Evolutionary conservation across 2,888 invertebrate genomes (phyloP), one percentile per base, ranked within the genome.

Genomic region (Cynaeus angustus): DNA sequence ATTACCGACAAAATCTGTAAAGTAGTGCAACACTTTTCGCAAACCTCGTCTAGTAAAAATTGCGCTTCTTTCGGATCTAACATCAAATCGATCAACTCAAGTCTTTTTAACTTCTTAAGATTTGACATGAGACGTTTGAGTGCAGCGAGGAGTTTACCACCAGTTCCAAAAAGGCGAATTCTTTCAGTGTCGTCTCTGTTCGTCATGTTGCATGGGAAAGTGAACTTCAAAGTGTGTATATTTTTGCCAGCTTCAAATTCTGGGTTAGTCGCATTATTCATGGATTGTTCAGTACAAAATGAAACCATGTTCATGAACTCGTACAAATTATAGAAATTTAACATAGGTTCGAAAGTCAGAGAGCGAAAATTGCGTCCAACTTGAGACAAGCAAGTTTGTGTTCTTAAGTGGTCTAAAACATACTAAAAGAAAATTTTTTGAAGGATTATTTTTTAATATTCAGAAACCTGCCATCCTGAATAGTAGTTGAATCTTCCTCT

Each of bases 261-360:
- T 3, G 80, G 78, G 10, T 80, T 78, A 66, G 80, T 78, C 66
- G 80, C 79, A 33, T 77, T 79, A 28, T 77, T 75, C 59, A 75
- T 64, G 21, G 86, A 85, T 78, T 88, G 88, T 75, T 92, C 91
- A 0, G 90, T 88, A 79, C 91, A 94, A 88, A 91, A 92, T 0
- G 92, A 89, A n/a, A 94, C 82, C 86, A 94, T 90, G 66, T 92
- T 91, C 89, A 95, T 92, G 79, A 95, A 95, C 81, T 94, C 94
- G 81, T 92, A 94, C 43, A 95, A 87, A 82, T 94, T 94, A 83
- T 92, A 92, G 77, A 94, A 93, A 81, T 94, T 94, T 68, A 89
- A 86, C 86, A 91, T 91, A 0, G 94, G 94, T 30, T 90, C 88
- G 74, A 95, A 90, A 10, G 91, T 88, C 28, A 95, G 84, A 7